These are phyloP conservation scores for Limenitis camilla DNA, from an alignment of 2,888 invertebrate species.

Conservation along the genomic window DNA sequence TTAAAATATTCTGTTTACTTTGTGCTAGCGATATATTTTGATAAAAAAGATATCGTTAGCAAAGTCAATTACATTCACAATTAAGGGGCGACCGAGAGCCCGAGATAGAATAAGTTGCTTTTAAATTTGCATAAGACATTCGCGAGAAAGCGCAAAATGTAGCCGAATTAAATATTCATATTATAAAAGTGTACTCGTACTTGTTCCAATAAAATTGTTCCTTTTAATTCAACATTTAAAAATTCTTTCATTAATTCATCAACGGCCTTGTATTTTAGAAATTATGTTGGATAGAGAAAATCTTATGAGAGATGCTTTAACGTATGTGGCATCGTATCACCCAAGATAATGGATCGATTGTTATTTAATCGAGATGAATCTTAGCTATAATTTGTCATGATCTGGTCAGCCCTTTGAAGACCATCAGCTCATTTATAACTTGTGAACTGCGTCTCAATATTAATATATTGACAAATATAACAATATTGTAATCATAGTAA, in stretches of 20 bases:
- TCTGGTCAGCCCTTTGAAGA: too few relatives aligned
- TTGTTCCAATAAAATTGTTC: constrained; percentile 6
- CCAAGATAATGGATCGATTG: too few relatives aligned
- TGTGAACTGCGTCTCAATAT: too few relatives aligned
- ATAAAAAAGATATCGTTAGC: constrained; percentile 20
- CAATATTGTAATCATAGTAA: too few relatives aligned
- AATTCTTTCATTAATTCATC: neutral
- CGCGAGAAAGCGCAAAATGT: constrained; percentile 9
- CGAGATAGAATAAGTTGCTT: constrained; percentile 17
- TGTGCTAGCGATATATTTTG: constrained; percentile 10
- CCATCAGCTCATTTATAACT: too few relatives aligned
- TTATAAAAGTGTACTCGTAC: neutral
- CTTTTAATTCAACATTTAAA: constrained; percentile 1
- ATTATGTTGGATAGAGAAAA: too few relatives aligned
- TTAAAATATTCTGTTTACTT: constrained; percentile 17
- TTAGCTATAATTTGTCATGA: too few relatives aligned
- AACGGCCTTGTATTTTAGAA: neutral
- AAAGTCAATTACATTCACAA: constrained; percentile 20
- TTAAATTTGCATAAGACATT: constrained; percentile 22
- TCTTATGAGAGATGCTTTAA: too few relatives aligned
- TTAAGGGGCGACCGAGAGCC: constrained; percentile 15
- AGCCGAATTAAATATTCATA: constrained; percentile 13
- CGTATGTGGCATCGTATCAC: too few relatives aligned
- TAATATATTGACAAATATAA: too few relatives aligned
- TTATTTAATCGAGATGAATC: too few relatives aligned